Evolutionary conservation across 2,888 invertebrate genomes (phyloP).

Genomic region (Drymonia ruficornis): DNA sequence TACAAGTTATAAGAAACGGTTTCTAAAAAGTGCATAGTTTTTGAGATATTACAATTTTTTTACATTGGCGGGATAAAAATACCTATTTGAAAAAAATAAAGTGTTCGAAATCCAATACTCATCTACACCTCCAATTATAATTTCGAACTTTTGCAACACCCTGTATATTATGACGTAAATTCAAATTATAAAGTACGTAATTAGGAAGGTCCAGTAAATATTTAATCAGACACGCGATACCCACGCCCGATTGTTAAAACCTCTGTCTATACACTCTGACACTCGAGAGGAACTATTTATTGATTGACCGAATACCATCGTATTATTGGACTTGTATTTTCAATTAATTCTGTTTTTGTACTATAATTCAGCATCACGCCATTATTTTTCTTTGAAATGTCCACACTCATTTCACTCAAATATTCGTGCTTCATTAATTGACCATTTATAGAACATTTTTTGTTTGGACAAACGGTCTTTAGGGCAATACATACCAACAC

Average conservation of each 20-base stretch:
- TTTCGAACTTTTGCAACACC: neutral
- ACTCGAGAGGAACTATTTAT: neutral
- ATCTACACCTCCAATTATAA: too few relatives aligned
- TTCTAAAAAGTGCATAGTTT: too few relatives aligned
- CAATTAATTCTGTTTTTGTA: slow-evolving; percentile 2
- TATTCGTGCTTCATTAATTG: too few relatives aligned
- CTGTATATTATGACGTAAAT: neutral
- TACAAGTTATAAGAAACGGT: too few relatives aligned
- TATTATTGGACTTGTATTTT: slow-evolving; percentile 2
- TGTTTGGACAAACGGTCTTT: too few relatives aligned
- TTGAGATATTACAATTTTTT: too few relatives aligned
- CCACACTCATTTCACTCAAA: too few relatives aligned
- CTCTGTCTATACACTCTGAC: neutral
- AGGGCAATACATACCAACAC: too few relatives aligned
- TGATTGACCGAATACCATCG: neutral
- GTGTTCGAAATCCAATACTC: too few relatives aligned
- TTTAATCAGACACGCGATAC: neutral
- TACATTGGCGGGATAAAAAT: too few relatives aligned
- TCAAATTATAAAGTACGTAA: neutral
- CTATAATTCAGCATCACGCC: neutral
- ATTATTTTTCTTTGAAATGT: slow-evolving; percentile 17
- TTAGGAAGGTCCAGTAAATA: neutral
- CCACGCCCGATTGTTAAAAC: neutral
- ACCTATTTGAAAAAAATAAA: too few relatives aligned
- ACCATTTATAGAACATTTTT: too few relatives aligned